Evolutionary conservation across 2,888 invertebrate genomes (phyloP).

Genomic region (Elysia crispata): DNA sequence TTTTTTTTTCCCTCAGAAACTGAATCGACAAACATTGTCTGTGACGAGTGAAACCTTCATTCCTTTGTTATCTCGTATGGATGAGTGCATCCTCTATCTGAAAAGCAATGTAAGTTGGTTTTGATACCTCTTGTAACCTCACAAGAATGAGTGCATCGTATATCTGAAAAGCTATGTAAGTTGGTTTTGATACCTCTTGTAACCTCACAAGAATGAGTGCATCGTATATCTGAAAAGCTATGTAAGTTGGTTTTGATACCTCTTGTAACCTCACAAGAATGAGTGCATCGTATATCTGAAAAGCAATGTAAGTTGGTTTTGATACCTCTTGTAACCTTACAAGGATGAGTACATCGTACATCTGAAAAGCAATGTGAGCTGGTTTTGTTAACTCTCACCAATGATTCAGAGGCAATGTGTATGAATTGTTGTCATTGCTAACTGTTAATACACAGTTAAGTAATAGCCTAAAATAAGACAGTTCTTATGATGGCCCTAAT

Average conservation of each 20-base stretch:
- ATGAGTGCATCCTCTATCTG: conserved; percentile 91
- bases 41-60: conserved; percentile 91
- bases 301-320: too few species aligned
- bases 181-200: conserved; percentile 47
- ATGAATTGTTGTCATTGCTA: not conserved
- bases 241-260: conserved; percentile 87
- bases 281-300: conserved; percentile 90
- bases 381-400: too few species aligned
- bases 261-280: conserved; percentile 89
- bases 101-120: conserved; percentile 84
- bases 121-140: conserved; percentile 83
- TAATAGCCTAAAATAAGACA: not conserved
- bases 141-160: conserved; percentile 90
- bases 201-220: not conserved
- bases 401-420: too few species aligned
- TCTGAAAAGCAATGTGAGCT: too few species aligned
- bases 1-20: conserved; percentile 80
- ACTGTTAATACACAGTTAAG: not conserved
- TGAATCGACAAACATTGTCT: conserved; percentile 88
- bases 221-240: too few species aligned
- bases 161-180: conserved; percentile 90
- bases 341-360: too few species aligned
- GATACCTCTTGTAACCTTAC: too few species aligned
- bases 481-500: too few species aligned
- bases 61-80: conserved; percentile 88